Percentiles rank a stretch among this genome's conserved stretches.
These are phyloP conservation scores for Bungarus multicinctus DNA, from an alignment of 2,113 vertebrate genomes.

Conservation along the genomic window DNA sequence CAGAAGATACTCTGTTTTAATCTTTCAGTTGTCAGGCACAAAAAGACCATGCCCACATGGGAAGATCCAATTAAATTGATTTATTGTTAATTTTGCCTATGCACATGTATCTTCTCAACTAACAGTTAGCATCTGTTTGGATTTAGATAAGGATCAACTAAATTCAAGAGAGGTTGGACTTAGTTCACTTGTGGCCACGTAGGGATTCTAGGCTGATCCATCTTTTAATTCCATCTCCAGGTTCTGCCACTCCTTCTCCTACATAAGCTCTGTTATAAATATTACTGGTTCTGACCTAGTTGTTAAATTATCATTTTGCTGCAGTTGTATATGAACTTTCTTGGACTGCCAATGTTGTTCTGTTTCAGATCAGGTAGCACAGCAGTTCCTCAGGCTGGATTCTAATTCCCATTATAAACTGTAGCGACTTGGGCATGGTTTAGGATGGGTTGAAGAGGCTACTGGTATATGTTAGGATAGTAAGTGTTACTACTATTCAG, in stretches of 20 bases:
- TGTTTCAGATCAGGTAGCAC: accelerated
- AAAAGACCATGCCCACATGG: neutral
- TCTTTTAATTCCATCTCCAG: neutral
- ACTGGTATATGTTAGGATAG: neutral
- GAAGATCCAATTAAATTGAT: neutral
- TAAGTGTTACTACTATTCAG: neutral
- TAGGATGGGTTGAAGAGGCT: slow-evolving; percentile 29
- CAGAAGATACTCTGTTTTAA: neutral
- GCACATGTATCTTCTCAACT: neutral
- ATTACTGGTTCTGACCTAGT: neutral
- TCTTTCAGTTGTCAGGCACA: neutral
- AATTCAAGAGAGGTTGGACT: neutral
- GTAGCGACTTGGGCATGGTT: neutral
- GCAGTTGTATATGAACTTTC: slow-evolving; percentile 43
- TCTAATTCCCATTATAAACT: neutral
- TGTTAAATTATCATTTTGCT: slow-evolving; percentile 23
- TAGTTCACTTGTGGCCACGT: neutral
- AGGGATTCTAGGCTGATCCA: neutral
- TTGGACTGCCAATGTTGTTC: slow-evolving; percentile 21
- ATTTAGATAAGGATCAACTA: neutral
- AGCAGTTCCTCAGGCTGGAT: neutral
- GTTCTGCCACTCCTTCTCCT: neutral
- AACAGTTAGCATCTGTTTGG: neutral
- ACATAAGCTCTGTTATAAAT: neutral
- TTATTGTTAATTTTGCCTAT: neutral